A percentile compares a stretch with the other conserved stretches of the same genome.
Conservation (phyloP, 2,797 vertebrate genomes). For the Calcarius lapponicus region DNA sequence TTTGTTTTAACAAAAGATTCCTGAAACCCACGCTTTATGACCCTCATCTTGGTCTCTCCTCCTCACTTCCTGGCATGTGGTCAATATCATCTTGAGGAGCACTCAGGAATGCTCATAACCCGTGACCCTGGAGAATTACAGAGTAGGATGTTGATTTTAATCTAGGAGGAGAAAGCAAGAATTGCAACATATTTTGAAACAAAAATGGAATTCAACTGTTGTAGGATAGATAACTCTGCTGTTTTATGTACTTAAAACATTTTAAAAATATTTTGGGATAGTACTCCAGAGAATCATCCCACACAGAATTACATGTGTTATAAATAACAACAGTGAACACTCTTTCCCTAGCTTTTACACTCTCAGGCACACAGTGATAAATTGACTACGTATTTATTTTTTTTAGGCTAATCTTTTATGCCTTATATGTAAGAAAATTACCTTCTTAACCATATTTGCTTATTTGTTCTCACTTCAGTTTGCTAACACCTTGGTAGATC, state of each 20-base stretch:
- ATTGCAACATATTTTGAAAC: conserved; percentile 30
- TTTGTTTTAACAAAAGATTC: conserved; percentile 40
- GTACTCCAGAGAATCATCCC: background rate
- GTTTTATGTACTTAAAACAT: background rate
- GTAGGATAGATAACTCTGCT: background rate
- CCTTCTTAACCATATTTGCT: background rate
- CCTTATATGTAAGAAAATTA: background rate
- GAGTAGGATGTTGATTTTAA: conserved; percentile 12
- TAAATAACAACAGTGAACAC: background rate
- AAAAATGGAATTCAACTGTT: background rate
- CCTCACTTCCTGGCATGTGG: conserved; percentile 14
- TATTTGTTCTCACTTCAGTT: conserved; percentile 1
- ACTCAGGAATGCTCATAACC: background rate
- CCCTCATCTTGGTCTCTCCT: conserved; percentile 9
- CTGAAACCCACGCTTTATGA: background rate
- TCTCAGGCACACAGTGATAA: background rate
- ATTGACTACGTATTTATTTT: background rate
- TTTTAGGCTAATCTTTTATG: background rate
- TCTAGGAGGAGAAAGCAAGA: conserved; percentile 17
- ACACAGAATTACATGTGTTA: background rate
- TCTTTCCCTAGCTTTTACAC: background rate
- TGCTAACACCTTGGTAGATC: background rate
- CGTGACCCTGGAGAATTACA: background rate
- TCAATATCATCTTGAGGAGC: conserved; percentile 33
- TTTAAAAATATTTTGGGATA: background rate